Evolutionary conservation across 2,113 vertebrate species (phyloP).

Genomic region (Antechinus flavipes): DNA sequence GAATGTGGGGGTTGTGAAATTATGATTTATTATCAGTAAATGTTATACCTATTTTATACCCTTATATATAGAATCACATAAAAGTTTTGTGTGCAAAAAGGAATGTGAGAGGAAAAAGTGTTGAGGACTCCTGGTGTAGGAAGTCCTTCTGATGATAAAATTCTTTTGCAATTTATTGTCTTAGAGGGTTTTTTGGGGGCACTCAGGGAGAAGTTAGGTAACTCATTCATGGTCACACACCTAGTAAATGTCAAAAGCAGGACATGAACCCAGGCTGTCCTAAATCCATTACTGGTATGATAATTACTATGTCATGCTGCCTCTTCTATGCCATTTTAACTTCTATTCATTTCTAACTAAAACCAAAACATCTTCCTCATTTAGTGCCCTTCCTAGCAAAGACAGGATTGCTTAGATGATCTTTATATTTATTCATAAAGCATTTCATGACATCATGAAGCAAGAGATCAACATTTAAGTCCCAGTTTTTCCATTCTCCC

Average conservation of each 20-base stretch:
- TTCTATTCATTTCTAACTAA: neutral
- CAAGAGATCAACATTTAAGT: conserved; percentile 26
- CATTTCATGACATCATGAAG: conserved; percentile 30
- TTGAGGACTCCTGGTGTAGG: neutral
- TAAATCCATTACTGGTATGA: neutral
- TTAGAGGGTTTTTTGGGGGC: neutral
- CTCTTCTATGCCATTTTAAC: neutral
- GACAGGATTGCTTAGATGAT: neutral
- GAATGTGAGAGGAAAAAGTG: too few species aligned
- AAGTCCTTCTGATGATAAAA: neutral
- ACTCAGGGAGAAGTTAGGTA: neutral
- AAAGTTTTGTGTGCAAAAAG: too few species aligned
- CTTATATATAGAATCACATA: too few species aligned
- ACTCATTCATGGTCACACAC: neutral
- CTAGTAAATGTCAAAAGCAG: neutral
- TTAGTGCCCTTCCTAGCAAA: too few species aligned
- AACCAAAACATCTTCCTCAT: neutral
- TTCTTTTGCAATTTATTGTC: neutral
- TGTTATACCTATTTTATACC: too few species aligned
- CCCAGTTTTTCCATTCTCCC: neutral
- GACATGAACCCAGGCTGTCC: neutral
- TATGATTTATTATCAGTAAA: too few species aligned
- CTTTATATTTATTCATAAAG: neutral
- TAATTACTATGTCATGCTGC: neutral
- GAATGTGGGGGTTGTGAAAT: too few species aligned